Percentiles rank a stretch among this genome's conserved stretches.
phyloP scores from a whole-genome alignment of 2,888 invertebrate species.

The Cephonodes hylas region DNA sequence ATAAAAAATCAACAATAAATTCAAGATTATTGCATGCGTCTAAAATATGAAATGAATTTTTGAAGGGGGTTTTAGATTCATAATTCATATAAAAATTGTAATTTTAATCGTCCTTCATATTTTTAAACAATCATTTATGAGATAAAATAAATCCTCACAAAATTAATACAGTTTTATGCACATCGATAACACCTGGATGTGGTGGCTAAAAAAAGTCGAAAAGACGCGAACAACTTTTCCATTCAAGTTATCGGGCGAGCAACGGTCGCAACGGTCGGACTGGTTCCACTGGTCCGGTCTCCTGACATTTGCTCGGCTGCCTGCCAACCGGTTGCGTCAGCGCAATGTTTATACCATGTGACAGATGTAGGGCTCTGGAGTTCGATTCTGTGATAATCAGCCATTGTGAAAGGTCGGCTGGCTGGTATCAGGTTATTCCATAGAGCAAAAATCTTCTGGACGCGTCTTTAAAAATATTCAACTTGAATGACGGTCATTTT shows the following conservation, averaged over 20 bases:
- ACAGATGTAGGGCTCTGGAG: constrained; percentile 18
- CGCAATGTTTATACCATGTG: constrained; percentile 7
- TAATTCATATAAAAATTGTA: too few relatives aligned
- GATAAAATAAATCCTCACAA: background rate
- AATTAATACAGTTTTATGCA: background rate
- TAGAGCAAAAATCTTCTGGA: background rate
- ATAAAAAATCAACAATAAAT: too few relatives aligned
- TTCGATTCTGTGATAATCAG: constrained; percentile 13
- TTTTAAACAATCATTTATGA: too few relatives aligned
- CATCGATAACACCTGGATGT: background rate
- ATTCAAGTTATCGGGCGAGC: background rate
- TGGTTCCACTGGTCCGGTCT: constrained; percentile 4
- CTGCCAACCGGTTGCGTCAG: constrained; percentile 23
- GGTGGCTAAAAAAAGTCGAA: background rate
- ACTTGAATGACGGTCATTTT: too few relatives aligned
- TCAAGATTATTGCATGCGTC: too few relatives aligned
- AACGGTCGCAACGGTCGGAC: constrained; percentile 4
- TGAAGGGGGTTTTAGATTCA: too few relatives aligned
- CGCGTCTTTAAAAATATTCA: background rate
- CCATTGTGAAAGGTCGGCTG: constrained; percentile 6
- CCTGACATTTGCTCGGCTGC: constrained; percentile 20
- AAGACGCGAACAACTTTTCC: background rate
- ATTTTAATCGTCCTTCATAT: too few relatives aligned
- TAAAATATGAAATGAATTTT: too few relatives aligned
- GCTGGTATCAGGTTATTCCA: background rate